Percentiles rank a stretch among this genome's conserved stretches.
phyloP scores from a whole-genome alignment of 2,888 invertebrate species.

The Amblyteles armatorius region DNA sequence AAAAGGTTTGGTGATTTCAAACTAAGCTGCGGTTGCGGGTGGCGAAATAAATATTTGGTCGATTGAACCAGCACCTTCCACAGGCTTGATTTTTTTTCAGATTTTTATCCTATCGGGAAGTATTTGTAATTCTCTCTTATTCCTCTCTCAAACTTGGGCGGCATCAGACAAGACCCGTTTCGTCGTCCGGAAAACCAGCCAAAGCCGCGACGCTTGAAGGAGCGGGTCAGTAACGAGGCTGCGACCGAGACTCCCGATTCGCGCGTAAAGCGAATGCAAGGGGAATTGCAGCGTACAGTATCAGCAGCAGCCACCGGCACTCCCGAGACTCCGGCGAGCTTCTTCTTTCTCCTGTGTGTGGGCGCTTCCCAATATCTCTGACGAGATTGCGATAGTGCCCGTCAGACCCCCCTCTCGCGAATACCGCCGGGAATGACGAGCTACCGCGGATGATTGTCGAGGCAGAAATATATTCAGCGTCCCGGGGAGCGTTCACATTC shows the following conservation, averaged over 20 bases:
- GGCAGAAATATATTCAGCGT: conserved; percentile 16
- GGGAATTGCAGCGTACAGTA: conserved; percentile 1
- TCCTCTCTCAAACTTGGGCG: too few species aligned
- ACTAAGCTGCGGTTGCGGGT: too few species aligned
- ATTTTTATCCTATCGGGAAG: too few species aligned
- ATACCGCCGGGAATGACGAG: conserved; percentile 30
- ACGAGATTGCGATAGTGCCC: conserved; percentile 12
- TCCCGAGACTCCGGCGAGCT: background rate
- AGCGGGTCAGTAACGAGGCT: conserved; percentile 44
- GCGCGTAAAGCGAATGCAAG: conserved; percentile 42
- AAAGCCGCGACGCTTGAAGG: conserved; percentile 39
- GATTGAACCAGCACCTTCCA: too few species aligned
- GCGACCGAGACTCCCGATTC: conserved; percentile 29
- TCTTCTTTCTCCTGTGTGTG: background rate
- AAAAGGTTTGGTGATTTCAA: too few species aligned
- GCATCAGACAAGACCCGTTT: conserved; percentile 14
- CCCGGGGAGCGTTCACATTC: conserved; percentile 11
- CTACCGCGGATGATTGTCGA: conserved; percentile 25
- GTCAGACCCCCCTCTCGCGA: background rate
- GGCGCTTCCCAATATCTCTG: conserved; percentile 31
- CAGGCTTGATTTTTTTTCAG: too few species aligned
- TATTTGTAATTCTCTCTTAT: too few species aligned
- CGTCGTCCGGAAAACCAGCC: conserved; percentile 43
- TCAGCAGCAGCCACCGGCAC: background rate
- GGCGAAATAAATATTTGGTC: too few species aligned